phyloP scores from a whole-genome alignment of 2,113 vertebrate species.

The Pituophis catenifer region DNA sequence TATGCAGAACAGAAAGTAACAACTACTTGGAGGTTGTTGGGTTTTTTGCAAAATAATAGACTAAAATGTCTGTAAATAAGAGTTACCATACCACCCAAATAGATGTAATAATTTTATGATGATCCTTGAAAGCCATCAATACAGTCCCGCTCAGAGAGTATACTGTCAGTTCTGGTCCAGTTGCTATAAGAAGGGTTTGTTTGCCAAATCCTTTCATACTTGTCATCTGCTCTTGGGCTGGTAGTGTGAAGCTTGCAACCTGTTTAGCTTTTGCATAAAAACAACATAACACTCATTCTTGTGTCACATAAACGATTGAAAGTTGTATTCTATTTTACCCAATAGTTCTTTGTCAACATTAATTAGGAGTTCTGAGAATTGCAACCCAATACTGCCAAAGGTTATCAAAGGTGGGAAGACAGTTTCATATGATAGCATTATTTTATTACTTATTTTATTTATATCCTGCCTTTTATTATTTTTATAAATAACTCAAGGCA shows the following conservation, averaged over 20 bases:
- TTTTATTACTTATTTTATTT: background rate
- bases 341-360: background rate
- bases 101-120: constrained; percentile 71
- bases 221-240: constrained; percentile 9
- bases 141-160: constrained; percentile 71
- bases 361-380: background rate
- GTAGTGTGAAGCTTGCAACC: constrained; percentile 67
- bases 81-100: constrained; percentile 75
- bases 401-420: background rate
- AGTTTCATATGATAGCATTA: background rate
- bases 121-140: constrained; percentile 76
- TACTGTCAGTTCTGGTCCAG: constrained; percentile 57
- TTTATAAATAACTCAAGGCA: background rate
- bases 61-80: constrained; percentile 14
- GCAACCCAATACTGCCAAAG: background rate
- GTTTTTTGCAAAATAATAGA: background rate
- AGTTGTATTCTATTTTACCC: background rate
- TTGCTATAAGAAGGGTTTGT: constrained; percentile 65
- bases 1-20: background rate
- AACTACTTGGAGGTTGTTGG: background rate
- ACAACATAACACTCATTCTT: background rate
- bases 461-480: background rate
- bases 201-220: constrained; percentile 67
- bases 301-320: background rate
- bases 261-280: constrained; percentile 61